Base-by-base conservation (phyloP, 2,888 invertebrate genomes). In the Furcula furcula region DNA sequence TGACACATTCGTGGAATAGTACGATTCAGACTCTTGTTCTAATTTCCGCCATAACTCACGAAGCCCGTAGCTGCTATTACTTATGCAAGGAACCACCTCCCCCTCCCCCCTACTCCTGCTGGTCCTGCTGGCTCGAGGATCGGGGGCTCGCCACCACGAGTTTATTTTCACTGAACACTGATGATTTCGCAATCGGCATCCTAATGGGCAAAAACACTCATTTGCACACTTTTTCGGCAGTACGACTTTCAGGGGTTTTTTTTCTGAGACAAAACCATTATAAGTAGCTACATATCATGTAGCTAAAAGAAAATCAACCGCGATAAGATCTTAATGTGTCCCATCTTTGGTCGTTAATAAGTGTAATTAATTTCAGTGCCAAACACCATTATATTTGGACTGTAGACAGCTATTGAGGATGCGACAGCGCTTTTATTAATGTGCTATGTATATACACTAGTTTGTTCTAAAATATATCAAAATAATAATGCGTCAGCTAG, bases 161-260 rank as follows among this genome's bases (percentile, higher is more conserved):
- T 41, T 40, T 34, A 37, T 46, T 40, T 26, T 26, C 28, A 27
- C 14, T 10, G 7, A 12, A 12, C 29, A 18, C 43, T 57, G 55
- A 55, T 57, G 40, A 30, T 37, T 54, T 33, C 44, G 32, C 34
- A 20, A 57, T 40, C 7, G 31, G 43, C 19, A 4, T 9, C 23
- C 31, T 22, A 35, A 26, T n/a, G 21, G 34, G 45, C 34, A 57
- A 57, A 40, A 54, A 43, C 58, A 38, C 5, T 22, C 20, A n/a
- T n/a, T n/a, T n/a, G n/a, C n/a, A 19, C 23, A 27, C 35, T 36
- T 27, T 35, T 23, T 7, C 12, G 12, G 11, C 12, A 4, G 3
- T 12, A 13, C 23, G 12, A 18, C 22, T 31, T 21, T 23, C 31
- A 6, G 11, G 28, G 3, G 2, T 12, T 4, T 7, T 33, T 34